Evolutionary conservation across 2,888 invertebrate species (phyloP), one percentile per base, ranked within the genome.

Genomic region (Cheilosia impressa): DNA sequence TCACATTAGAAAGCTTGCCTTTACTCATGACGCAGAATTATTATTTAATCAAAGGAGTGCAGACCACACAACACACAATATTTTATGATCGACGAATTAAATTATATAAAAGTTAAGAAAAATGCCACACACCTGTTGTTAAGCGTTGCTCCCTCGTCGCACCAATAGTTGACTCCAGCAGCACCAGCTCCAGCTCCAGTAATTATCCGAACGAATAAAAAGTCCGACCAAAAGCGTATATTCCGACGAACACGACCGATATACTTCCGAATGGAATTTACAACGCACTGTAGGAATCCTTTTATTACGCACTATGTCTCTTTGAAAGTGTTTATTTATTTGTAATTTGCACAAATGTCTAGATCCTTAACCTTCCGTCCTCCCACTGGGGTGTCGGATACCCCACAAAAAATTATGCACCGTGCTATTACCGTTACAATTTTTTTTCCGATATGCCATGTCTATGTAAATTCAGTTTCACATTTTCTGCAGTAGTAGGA

Each of bases 311-410:
- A 38, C 38, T 38, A 9, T 38, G 38, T 38, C 5, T 38, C 13
- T 38, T 38, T 10, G 9, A 10, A 38, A 38, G 38, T 38, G 38
- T 38, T 38, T 38, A 7, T 38, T 10, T 38, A 38, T 24, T 24
- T 24, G 24, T 24, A 24, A 24, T 24, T 24, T 24, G 24, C 4
- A 24, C 24, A 24, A 24, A 24, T 24, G 24, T 24, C 24, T 24
- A 24, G 24, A 24, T 24, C 24, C 27, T 65, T 65, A 65, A 52
- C 52, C 41, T 41, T 53, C 38, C 41, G 52, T 38, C 50, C 65
- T 52, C 38, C 22, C 38, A 65, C 34, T 65, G 52, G 50, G 65
- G 52, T 65, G 34, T 65, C 7, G 22, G 52, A 65, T 65, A 65
- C 50, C 53, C 66, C 53, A 53, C 53, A 53, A 9, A 22, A 27